Percentiles rank a stretch among this genome's conserved stretches.
Conservation (phyloP, 92 coral and sea anemone species). For the Meandrina meandrites region DNA sequence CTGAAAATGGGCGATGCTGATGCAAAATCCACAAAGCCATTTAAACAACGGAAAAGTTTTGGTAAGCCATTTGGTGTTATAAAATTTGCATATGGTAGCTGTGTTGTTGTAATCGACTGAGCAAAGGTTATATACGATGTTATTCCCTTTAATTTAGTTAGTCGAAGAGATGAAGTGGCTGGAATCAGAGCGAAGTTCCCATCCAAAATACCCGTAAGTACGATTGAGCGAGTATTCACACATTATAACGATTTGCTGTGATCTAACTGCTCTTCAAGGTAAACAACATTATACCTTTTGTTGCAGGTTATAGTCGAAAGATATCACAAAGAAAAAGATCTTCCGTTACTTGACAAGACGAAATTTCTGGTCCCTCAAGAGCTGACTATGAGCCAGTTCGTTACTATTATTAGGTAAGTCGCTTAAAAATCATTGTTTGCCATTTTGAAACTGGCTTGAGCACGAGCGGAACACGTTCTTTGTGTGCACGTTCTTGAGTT, state of each 20-base stretch:
- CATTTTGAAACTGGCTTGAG: background rate
- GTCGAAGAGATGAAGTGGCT: conserved; percentile 96
- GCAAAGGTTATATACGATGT: background rate
- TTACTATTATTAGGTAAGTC: conserved; percentile 93
- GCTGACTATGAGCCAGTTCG: conserved; percentile 98
- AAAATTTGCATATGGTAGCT: background rate
- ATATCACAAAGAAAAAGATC: conserved; percentile 94
- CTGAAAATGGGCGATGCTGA: conserved; percentile 73
- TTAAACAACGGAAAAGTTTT: conserved; percentile 93
- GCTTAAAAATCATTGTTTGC: conserved; percentile 17
- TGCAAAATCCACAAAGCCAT: conserved; percentile 77
- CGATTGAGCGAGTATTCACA: background rate
- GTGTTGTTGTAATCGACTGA: conserved; percentile 5
- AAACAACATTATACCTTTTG: background rate
- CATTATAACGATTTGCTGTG: background rate
- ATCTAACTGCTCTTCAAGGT: background rate
- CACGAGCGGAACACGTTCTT: background rate
- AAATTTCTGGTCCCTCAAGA: conserved; percentile 98
- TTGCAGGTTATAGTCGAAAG: conserved; percentile 96
- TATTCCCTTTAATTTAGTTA: conserved; percentile 56
- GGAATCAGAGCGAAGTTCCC: conserved; percentile 99
- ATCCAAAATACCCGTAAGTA: conserved; percentile 96
- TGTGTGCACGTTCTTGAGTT: conserved; percentile 11
- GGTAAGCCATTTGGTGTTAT: conserved; percentile 64
- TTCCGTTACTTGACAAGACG: conserved; percentile 93